Evolutionary conservation across 2,797 vertebrate genomes (phyloP).

Genomic region (Cyprinella venusta): DNA sequence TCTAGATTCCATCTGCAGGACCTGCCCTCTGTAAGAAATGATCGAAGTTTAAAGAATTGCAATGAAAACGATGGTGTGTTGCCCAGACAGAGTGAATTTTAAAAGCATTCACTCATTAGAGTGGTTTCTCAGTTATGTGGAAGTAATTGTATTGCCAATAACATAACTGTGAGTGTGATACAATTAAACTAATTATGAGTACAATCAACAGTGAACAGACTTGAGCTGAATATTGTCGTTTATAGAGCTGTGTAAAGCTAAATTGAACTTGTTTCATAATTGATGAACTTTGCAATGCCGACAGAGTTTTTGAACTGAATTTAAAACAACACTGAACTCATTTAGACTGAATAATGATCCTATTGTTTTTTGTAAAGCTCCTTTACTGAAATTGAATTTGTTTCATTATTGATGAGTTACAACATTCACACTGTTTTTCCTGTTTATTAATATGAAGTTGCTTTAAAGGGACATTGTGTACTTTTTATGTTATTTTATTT

Average conservation of each 20-base stretch:
- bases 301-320: too few species aligned
- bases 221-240: not conserved
- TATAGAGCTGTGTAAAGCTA: not conserved
- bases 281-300: too few species aligned
- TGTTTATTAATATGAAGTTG: too few species aligned
- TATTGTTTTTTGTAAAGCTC: too few species aligned
- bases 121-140: not conserved
- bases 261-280: not conserved
- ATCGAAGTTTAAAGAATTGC: constrained; percentile 19
- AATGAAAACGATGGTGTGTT: constrained; percentile 4
- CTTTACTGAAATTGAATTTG: too few species aligned
- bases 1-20: constrained; percentile 31
- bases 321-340: too few species aligned
- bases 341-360: too few species aligned
- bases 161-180: not conserved
- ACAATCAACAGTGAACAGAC: too few species aligned
- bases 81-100: constrained; percentile 6
- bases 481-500: too few species aligned
- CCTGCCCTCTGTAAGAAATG: not conserved
- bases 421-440: not conserved
- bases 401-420: not conserved
- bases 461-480: too few species aligned
- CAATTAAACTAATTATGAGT: not conserved
- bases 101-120: constrained; percentile 1
- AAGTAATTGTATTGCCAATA: constrained; percentile 2